Evolutionary conservation across 2,888 invertebrate species (phyloP), one percentile per base, ranked within the genome.

Genomic region (Sipunculus nudus): DNA sequence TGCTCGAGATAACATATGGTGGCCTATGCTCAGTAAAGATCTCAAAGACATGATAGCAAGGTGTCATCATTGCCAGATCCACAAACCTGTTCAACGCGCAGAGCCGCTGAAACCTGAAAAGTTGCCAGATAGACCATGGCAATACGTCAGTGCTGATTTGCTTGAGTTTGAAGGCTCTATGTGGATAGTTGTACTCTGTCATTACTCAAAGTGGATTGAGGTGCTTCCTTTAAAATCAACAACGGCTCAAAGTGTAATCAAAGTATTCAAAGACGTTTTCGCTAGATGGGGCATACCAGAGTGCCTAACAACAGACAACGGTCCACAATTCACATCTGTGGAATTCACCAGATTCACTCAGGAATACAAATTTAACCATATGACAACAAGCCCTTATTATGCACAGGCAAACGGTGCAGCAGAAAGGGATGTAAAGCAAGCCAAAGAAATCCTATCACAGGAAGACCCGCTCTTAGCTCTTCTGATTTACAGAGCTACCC

Each of bases 41-140:
- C 60, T 70, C 10, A 29, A 61, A n/a, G 16, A 50, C 0, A 25
- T 23, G 10, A 48, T 68, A 0, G 16, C 19, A 13, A 43, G n/a
- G 2, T 71, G 71, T 41, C 1, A 23, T 25, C 54, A 58, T 43
- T 70, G 69, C 28, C 56, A 61, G 43, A 38, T 26, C n/a, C 31
- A 64, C 13, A 53, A 32, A 28, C n/a, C n/a, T n/a, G 45, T 43
- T 21, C 62, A 67, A 28, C 29, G 49, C 16, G 60, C 59, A 25
- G 65, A 71, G 49, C 63, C 61, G 28, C 45, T 71, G 21, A 52
- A 49, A 28, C 10, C 55, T 0, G 66, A 65, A 0, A n/a, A 19
- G 10, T 26, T 71, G 21, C 66, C 68, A 21, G 49, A 53, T 10
- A 38, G 63, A 13, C 63, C 66, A 39, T 70, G 70, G 66, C 55